phyloP scores from a whole-genome alignment of 2,888 invertebrate genomes.

The Sipha maydis region DNA sequence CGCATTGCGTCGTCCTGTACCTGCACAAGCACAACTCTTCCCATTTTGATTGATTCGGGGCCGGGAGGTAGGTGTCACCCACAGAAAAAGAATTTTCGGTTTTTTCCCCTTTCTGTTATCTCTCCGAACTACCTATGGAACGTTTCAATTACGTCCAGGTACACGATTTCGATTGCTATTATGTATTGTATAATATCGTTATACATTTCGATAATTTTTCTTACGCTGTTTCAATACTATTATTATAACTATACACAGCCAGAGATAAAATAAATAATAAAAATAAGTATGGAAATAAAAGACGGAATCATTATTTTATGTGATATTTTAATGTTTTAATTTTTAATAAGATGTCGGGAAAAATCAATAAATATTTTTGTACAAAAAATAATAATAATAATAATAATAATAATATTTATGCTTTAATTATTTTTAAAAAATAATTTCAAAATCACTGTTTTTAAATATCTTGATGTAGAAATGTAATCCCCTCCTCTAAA shows the following conservation, averaged over 20 bases:
- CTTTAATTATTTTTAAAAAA: too few species aligned
- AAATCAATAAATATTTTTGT: too few species aligned
- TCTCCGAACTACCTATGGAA: background rate
- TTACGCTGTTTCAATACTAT: background rate
- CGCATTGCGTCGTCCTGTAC: constrained; percentile 59
- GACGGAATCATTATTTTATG: background rate
- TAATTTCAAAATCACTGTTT: too few species aligned
- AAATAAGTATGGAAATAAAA: background rate
- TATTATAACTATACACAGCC: too few species aligned
- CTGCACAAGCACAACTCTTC: constrained; percentile 61
- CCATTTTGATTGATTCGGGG: constrained; percentile 60
- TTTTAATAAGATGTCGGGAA: too few species aligned
- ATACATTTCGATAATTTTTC: background rate
- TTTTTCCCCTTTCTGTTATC: constrained; percentile 2
- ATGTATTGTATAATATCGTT: background rate
- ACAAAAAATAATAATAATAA: too few species aligned
- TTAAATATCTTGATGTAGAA: too few species aligned
- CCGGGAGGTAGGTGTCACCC: constrained; percentile 29
- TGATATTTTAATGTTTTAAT: too few species aligned
- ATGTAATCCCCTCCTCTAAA: too few species aligned
- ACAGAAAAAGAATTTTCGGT: constrained; percentile 45
- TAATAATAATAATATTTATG: too few species aligned
- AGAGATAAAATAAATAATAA: too few species aligned
- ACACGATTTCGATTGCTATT: constrained; percentile 1
- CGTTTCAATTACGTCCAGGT: constrained; percentile 21